Base-by-base conservation (phyloP, 2,113 vertebrate genomes). In the Gobius niger region DNA sequence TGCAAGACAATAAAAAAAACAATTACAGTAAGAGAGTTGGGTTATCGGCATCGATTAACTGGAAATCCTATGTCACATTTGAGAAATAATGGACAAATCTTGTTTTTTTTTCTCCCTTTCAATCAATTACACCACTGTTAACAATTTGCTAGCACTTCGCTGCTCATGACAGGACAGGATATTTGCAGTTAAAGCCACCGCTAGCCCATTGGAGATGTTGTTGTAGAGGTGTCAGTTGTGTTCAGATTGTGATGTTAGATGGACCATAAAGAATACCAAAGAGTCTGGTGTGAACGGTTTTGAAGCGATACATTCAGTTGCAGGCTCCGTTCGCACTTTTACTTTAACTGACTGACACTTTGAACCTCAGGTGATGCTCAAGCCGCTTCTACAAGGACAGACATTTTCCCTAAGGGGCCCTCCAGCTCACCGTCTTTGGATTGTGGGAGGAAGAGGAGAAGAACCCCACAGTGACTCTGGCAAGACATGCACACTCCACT, bases 251-350 rank as follows among this genome's bases (percentile, higher is more conserved):
- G 24, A 34, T 34, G 24, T 34, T 34, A 34, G 24, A 34, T 34
- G 24, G 24, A 34, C 24, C 24, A 34, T 34, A 34, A 34, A 19
- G 52, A 54, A 18, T 18, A 54, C 18, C 9, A 9, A 24, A 19
- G 52, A 54, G 56, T 59, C 24, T 59, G 56, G 56, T 42, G 56
- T 59, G 56, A 59, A 59, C 56, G 14, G 34, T 2, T 42, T 59
- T 59, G 41, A 59, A 14, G 41, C 34, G 15, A 15, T 59, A 59
- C 56, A 59, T 59, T 59, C 56, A 59, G 13, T 15, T 59, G 8
- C 56, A 59, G 56, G 56, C 56, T 41, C 56, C 56, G 56, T 15
- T n/a, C 56, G 41, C 56, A 59, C 56, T 41, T n/a, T 4, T 15
- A 15, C 15, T 15, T n/a, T 47, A 11, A 47, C 47, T 47, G 47